phyloP scores from a whole-genome alignment of 2,888 invertebrate genomes.

The Gryllus longicercus region DNA sequence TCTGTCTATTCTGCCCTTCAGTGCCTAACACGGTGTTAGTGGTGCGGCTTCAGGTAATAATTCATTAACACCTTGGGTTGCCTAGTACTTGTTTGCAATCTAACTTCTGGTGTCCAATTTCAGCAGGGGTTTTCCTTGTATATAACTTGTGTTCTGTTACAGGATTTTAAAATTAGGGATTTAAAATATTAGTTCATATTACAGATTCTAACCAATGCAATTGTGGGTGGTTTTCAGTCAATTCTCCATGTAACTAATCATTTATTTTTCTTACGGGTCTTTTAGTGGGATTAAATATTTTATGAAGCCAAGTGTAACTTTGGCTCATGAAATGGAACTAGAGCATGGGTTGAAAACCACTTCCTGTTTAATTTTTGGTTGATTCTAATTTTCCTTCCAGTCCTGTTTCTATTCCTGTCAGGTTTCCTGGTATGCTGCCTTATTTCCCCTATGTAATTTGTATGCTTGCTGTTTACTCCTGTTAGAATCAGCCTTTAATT shows the following conservation, averaged over 20 bases:
- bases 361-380: background rate
- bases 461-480: background rate
- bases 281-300: background rate
- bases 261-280: too few relatives aligned
- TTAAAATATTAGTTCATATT: slow-evolving; percentile 12
- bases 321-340: background rate
- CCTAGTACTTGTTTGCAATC: slow-evolving; percentile 21
- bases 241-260: background rate
- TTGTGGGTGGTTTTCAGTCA: slow-evolving; percentile 4
- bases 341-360: slow-evolving; percentile 6
- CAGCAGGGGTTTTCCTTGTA: slow-evolving; percentile 18
- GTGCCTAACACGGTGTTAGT: slow-evolving; percentile 30
- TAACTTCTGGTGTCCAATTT: slow-evolving; percentile 18
- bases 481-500: background rate
- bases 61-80: slow-evolving; percentile 20
- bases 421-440: slow-evolving; percentile 6
- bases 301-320: background rate
- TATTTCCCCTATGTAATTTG: background rate
- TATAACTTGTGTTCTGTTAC: slow-evolving; percentile 23
- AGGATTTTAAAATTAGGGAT: slow-evolving; percentile 18
- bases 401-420: background rate
- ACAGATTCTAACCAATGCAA: background rate
- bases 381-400: slow-evolving; percentile 17
- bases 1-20: slow-evolving; percentile 27
- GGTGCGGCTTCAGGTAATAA: slow-evolving; percentile 30